Evolutionary conservation across 2,888 invertebrate species (phyloP).

Genomic region (Andrena flavipes): DNA sequence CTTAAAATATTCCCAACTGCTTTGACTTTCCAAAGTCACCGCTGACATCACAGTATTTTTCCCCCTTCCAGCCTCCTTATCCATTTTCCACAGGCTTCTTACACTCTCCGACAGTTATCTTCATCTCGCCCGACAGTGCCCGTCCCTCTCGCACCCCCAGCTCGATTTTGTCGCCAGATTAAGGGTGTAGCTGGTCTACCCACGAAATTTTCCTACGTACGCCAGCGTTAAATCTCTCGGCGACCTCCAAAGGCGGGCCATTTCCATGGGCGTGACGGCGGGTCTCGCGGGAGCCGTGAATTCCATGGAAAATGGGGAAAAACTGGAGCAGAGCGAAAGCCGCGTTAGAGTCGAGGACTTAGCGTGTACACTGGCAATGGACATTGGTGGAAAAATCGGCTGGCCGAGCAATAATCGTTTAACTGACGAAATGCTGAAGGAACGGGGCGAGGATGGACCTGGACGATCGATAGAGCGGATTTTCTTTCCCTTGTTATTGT

Average conservation of each 20-base stretch:
- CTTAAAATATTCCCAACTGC: too few relatives aligned
- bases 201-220: conserved; percentile 29
- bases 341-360: background rate
- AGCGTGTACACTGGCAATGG: too few relatives aligned
- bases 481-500: too few relatives aligned
- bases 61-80: conserved; percentile 45
- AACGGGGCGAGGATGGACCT: too few relatives aligned
- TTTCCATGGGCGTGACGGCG: conserved; percentile 59
- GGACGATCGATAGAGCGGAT: too few relatives aligned
- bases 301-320: conserved; percentile 32
- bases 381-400: too few relatives aligned
- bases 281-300: conserved; percentile 70
- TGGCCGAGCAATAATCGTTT: too few relatives aligned
- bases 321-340: conserved; percentile 4
- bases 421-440: too few relatives aligned
- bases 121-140: conserved; percentile 55
- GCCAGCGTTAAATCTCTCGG: conserved; percentile 55
- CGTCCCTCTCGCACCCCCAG: conserved; percentile 46
- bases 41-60: conserved; percentile 41
- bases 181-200: conserved; percentile 39
- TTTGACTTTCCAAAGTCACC: too few relatives aligned
- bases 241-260: conserved; percentile 52
- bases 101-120: conserved; percentile 61
- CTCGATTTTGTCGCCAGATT: conserved; percentile 65
- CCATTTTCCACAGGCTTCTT: conserved; percentile 60